These are phyloP conservation scores for Eupithecia dodoneata DNA, from an alignment of 2,888 invertebrate genomes.

Conservation along the genomic window DNA sequence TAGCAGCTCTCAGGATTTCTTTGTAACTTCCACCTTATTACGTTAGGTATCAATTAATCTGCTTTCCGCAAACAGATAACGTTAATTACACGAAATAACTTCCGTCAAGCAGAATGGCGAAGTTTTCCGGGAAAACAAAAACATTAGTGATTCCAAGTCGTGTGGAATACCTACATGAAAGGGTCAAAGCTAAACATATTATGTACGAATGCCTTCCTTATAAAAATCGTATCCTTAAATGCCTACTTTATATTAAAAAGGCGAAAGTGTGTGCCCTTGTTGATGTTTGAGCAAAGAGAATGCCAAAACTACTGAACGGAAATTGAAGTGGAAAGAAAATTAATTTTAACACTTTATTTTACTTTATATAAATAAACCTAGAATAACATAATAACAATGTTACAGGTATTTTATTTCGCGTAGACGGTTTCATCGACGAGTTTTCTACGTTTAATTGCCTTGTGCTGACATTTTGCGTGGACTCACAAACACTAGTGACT, in stretches of 20 bases:
- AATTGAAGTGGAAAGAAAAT: background rate
- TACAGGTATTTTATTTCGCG: no score
- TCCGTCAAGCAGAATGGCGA: constrained; percentile 20
- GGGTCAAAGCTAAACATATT: background rate
- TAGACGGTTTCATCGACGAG: no score
- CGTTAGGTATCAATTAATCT: constrained; percentile 15
- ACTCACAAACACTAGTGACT: no score
- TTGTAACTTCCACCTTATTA: constrained; percentile 5
- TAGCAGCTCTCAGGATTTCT: background rate
- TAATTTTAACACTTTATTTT: no score
- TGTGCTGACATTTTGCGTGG: no score
- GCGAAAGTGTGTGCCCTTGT: background rate
- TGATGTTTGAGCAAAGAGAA: background rate
- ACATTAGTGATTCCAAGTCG: constrained; percentile 27
- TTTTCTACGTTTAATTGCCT: no score
- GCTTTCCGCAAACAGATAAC: constrained; percentile 15
- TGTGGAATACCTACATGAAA: background rate
- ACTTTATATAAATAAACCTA: no score
- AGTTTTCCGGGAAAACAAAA: constrained; percentile 35
- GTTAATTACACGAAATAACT: constrained; percentile 33
- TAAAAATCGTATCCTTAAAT: no score
- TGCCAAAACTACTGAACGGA: background rate
- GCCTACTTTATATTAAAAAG: no score
- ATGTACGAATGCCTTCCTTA: background rate
- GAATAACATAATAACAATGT: no score